Conservation (phyloP, 2,888 invertebrate genomes). For the Patella pellucida region DNA sequence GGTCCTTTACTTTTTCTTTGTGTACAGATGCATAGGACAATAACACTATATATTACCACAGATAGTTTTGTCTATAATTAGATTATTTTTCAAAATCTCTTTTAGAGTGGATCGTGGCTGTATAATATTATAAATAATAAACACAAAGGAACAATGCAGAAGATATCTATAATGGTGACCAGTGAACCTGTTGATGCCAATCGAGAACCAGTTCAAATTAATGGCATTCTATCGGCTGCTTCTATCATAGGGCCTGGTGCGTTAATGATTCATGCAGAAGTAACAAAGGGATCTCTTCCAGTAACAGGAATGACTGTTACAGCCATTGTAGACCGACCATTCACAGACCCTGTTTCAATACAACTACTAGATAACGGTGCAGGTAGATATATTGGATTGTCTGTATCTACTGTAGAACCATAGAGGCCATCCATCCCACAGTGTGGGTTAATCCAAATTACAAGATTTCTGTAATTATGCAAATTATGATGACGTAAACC, state of each 20-base stretch:
- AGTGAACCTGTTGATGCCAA: conserved; percentile 22
- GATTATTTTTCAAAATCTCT: too few relatives aligned
- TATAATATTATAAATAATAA: too few relatives aligned
- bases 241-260: conserved; percentile 27
- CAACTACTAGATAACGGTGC: conserved; percentile 50
- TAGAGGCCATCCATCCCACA: too few relatives aligned
- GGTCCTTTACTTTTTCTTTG: too few relatives aligned
- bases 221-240: conserved; percentile 24
- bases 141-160: background rate
- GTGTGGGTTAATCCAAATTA: too few relatives aligned
- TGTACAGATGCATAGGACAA: too few relatives aligned
- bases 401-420: too few relatives aligned
- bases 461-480: too few relatives aligned
- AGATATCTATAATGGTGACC: conserved; percentile 30
- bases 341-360: conserved; percentile 23
- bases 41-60: too few relatives aligned
- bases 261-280: conserved; percentile 44
- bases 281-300: conserved; percentile 40
- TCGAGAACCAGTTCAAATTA: conserved; percentile 19
- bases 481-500: background rate
- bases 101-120: too few relatives aligned
- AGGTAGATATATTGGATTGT: conserved; percentile 34
- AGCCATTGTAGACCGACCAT: conserved; percentile 43
- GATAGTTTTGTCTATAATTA: too few relatives aligned
- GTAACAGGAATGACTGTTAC: conserved; percentile 48